Base-by-base conservation (phyloP, 2,797 vertebrate species). In the Rachycentron canadum region DNA sequence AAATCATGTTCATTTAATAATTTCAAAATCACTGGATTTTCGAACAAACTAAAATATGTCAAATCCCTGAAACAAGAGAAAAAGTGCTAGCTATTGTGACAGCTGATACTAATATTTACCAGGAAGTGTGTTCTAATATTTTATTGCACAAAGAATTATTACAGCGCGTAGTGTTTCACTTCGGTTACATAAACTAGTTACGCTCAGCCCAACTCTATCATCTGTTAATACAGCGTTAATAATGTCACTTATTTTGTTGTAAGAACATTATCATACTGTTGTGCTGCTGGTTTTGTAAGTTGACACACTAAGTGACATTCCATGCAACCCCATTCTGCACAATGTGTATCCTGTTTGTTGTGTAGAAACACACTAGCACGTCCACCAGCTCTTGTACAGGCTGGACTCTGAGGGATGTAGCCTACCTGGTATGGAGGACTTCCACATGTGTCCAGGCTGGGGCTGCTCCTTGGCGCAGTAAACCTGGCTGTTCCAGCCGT, bases 401-500 rank as follows among this genome's bases (percentile, higher is more conserved):
- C 23, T 41, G 69, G 25, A 77, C 59, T 45, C 26, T 36, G 1
- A 17, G 30, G 16, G 25, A 26, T 60, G 53, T 21, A n/a, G 17
- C 81, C 32, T 97, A 99, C 98, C 98, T 94, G 96, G 96, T 87
- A 99, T 95, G 68, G 97, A 95, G 83, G 97, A 96, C 87, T 99
- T 99, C 97, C 98, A 99, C 89, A 99, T 96, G 91, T 98, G 97
- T 79, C 95, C 95, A 32, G 97, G 93, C 93, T 97, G 97, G 61
- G 96, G 94, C 91, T 97, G 98, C 84, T 99, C 98, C 94, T 99
- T 99, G 81, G 97, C 94, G 94, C 98, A 99, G 93, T 98, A 99
- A 89, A 99, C 96, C 89, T 97, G 97, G 82, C 97, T 94, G 93
- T 97, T 99, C 98, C 98, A 99, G 68, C 97, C 97, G 88, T 97